Evolutionary conservation across 2,113 vertebrate species (phyloP), one percentile per base, ranked within the genome.

Genomic region (Amphilophus citrinellus): DNA sequence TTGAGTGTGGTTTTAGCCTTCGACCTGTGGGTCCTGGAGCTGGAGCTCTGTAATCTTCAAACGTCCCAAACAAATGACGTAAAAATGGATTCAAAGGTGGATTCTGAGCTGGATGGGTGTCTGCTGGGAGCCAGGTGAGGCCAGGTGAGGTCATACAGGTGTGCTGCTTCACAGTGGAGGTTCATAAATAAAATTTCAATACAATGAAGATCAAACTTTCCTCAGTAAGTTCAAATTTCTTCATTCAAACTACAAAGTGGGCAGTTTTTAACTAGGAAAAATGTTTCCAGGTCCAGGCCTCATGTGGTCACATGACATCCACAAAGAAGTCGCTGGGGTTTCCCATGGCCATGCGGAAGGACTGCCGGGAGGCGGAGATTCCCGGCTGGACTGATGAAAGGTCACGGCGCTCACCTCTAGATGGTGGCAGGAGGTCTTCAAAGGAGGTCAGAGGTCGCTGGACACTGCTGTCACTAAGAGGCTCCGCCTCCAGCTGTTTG

Each of bases 261-360:
- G 30, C 44, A 53, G 53, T 47, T 80, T 66, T 56, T 47, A 63
- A 79, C 18, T 17, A 79, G 2, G 13, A 50, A 81, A 14, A 30
- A 17, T 2, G 13, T 0, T 71, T 62, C 14, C 14, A 18, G 30
- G 5, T 56, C 18, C 0, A 10, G 7, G 42, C 35, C 18, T 7
- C 8, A 9, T 15, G 5, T 27, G 61, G 66, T 93, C 89, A 85
- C 91, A 91, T 93, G 83, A 99, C 98, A 93, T 99, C 98, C 92
- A 99, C 97, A 93, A 99, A 99, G 95, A 98, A 98, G 96, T 99
- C 98, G 89, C 97, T 96, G 94, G 98, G 97, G 96, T 99, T 98
- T 89, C 97, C 98, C 97, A 98, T 96, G 94, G 98, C 97, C 95
- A 99, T 97, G 93, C 96, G 96, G 97, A 99, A 98, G 87, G 98